Base-by-base conservation (phyloP, 2,888 invertebrate species). In the Laothoe populi region DNA sequence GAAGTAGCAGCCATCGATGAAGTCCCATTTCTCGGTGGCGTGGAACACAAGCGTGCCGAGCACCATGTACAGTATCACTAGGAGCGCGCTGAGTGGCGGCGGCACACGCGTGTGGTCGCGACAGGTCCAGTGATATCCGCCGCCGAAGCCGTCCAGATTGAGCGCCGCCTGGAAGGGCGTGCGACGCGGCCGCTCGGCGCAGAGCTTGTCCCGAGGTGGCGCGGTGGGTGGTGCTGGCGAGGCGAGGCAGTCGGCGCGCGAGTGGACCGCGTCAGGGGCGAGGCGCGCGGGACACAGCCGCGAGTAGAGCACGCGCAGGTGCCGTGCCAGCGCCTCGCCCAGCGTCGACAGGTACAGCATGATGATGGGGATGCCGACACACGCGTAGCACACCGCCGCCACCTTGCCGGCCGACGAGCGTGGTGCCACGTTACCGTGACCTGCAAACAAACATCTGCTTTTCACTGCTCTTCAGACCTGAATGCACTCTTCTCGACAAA, bases 31-130 rank as follows among this genome's bases (percentile, higher is more conserved):
- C 85, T 99, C 99, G 81, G 98, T 96, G 61, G 96, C 94, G 66
- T 97, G 96, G 87, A 99, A 99, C 69, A 99, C 94, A 64, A 97
- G 93, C 0, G 98, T 97, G 13, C 99, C 99, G 40, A 97, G 95
- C 64, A 96, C 96, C 75, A 99, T 95, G 87, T 99, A 99, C 70
- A 96, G 94, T 57, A 97, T 93, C 76, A 99, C 95, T 48, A 99
- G 96, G 70, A 97, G 91, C 65, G 98, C 91, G 81, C 98, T 98
- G 59, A 99, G 94, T 61, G 95, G 94, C 64, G 98, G 96, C 57
- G 99, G 99, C 64, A 99, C 98, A 70, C 97, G 94, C 60, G 96
- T 95, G 70, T 94, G 93, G 73, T 94, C 93, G 42, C 93, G 81
- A 75, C 94, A 93, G 69, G 92, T 86, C 83, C 88, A 85, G 67